Evolutionary conservation across 2,888 invertebrate species (phyloP).

Genomic region (Eremobia ochroleuca): DNA sequence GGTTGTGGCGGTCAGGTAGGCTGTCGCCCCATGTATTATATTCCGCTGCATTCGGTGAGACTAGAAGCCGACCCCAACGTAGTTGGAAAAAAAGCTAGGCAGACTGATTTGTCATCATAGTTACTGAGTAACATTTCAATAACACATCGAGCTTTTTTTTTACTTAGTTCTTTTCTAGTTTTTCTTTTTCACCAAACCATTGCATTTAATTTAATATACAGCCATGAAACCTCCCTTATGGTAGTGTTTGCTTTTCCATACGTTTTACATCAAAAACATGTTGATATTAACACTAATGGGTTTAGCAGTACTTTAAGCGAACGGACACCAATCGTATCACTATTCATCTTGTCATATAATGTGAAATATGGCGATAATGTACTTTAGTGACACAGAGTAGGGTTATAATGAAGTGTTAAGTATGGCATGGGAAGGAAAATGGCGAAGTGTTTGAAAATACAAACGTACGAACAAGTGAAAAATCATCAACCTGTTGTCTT

Average conservation of each 20-base stretch:
- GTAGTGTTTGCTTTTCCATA: constrained; percentile 44
- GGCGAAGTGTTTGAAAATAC: neutral
- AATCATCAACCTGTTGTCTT: neutral
- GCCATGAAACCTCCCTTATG: constrained; percentile 26
- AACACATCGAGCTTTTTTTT: neutral
- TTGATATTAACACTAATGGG: constrained; percentile 55
- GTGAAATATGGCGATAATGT: constrained; percentile 44
- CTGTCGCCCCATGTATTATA: neutral
- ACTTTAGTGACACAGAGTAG: constrained; percentile 5
- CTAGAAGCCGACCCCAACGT: neutral
- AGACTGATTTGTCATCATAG: neutral
- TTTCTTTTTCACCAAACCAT: neutral
- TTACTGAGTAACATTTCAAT: neutral
- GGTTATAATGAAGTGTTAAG: constrained; percentile 17
- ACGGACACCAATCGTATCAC: constrained; percentile 34
- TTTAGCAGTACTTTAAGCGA: constrained; percentile 39
- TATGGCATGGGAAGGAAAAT: neutral
- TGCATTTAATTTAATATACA: neutral
- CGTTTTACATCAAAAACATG: constrained; percentile 42
- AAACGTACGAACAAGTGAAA: neutral
- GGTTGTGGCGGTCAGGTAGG: neutral
- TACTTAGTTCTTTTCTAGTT: too few relatives aligned
- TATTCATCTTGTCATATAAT: constrained; percentile 54
- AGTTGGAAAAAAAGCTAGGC: neutral
- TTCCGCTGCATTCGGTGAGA: neutral